These are phyloP conservation scores for Papilio aristodemus DNA, from an alignment of 1,140 invertebrate genomes.

Conservation along the genomic window DNA sequence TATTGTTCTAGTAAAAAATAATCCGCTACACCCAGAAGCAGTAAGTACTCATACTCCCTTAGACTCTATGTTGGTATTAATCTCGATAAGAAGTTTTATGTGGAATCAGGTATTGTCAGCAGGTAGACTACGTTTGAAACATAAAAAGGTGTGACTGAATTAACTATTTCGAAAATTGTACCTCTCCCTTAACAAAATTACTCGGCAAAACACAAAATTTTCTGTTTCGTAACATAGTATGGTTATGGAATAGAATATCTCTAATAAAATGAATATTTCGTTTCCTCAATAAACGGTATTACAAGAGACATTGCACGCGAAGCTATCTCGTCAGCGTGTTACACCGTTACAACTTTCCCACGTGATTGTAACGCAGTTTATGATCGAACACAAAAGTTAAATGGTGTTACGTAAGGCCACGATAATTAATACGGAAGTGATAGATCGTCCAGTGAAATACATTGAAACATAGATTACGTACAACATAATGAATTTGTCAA, in stretches of 20 bases:
- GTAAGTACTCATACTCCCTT: neutral
- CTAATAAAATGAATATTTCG: neutral
- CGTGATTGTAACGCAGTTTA: slow-evolving; percentile 16
- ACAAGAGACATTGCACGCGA: slow-evolving; percentile 12
- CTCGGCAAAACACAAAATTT: neutral
- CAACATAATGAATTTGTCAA: too few species aligned
- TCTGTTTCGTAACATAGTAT: neutral
- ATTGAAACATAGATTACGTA: neutral
- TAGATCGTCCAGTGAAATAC: neutral
- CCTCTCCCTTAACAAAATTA: neutral
- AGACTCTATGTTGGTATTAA: neutral
- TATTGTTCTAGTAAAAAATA: slow-evolving; percentile 8
- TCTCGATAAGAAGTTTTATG: neutral
- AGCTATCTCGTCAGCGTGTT: neutral
- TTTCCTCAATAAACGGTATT: slow-evolving; percentile 17
- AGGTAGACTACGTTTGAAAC: too few species aligned
- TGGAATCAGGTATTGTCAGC: too few species aligned
- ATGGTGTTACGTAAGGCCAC: slow-evolving; percentile 12
- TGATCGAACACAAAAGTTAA: slow-evolving; percentile 22
- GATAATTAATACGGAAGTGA: slow-evolving; percentile 17
- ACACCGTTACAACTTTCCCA: slow-evolving; percentile 22
- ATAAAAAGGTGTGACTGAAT: neutral
- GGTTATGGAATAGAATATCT: neutral
- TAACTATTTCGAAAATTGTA: neutral
- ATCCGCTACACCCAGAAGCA: neutral